A percentile compares a stretch with the other conserved stretches of the same genome.
These are phyloP conservation scores for Sarcoramphus papa DNA, from an alignment of 2,797 vertebrate species.

Conservation along the genomic window DNA sequence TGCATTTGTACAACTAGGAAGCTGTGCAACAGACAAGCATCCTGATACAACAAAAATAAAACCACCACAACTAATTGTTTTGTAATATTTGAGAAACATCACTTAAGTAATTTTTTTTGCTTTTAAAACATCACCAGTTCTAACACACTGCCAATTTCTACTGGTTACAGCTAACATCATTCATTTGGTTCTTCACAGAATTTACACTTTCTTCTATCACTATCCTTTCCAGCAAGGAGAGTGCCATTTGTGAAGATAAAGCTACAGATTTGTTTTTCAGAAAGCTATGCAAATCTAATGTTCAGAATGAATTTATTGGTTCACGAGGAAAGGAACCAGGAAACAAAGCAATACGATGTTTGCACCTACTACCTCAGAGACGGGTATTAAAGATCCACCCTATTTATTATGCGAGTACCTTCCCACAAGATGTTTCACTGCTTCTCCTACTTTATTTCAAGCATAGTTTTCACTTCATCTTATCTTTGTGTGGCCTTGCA, in stretches of 20 bases:
- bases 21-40: not conserved
- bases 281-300: not conserved
- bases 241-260: not conserved
- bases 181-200: not conserved
- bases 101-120: not conserved
- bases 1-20: not conserved
- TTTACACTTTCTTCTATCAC: not conserved
- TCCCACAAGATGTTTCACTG: not conserved
- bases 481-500: not conserved
- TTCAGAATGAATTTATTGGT: not conserved
- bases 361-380: not conserved
- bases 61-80: not conserved
- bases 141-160: not conserved
- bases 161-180: not conserved
- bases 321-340: not conserved
- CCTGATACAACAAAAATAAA: not conserved
- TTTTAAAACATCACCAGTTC: not conserved
- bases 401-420: fast-evolving
- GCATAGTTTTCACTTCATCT: not conserved
- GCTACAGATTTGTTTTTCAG: not conserved
- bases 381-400: not conserved
- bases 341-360: fast-evolving
- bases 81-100: not conserved
- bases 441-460: not conserved
- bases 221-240: not conserved